Evolutionary conservation across 2,113 vertebrate species (phyloP).

Genomic region (Rynchops niger): DNA sequence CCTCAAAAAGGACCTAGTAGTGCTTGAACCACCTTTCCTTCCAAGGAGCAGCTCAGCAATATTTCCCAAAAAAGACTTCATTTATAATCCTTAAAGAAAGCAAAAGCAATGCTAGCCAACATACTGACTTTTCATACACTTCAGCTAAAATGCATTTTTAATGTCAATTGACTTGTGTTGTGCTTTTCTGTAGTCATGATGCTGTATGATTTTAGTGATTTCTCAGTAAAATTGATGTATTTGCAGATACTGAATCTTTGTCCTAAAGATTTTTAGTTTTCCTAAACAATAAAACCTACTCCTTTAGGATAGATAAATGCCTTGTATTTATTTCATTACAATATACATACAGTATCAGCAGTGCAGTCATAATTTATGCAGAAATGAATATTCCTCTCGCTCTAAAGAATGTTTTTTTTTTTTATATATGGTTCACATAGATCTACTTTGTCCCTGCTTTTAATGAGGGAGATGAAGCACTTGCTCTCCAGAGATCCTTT

Average conservation of each 20-base stretch:
- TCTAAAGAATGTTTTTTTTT: neutral
- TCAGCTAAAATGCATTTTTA: neutral
- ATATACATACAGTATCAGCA: neutral
- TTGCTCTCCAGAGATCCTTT: neutral
- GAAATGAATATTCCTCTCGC: neutral
- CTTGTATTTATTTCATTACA: neutral
- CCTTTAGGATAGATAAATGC: rapidly evolving
- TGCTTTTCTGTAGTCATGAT: neutral
- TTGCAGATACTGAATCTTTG: neutral
- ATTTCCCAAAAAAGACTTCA: neutral
- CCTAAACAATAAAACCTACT: neutral
- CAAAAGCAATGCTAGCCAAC: neutral
- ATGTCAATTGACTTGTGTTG: neutral
- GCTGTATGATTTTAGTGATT: neutral
- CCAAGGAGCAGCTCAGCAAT: neutral
- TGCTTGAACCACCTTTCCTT: neutral
- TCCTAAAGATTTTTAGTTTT: neutral
- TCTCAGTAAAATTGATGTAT: neutral
- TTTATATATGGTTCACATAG: neutral
- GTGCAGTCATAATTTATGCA: neutral
- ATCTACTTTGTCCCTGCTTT: neutral
- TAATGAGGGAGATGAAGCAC: neutral
- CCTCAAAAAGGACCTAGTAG: neutral
- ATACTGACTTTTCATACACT: neutral
- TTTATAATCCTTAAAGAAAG: neutral